A percentile compares a stretch with the other conserved stretches of the same genome.
These are phyloP conservation scores for Saguinus imperator DNA, from an alignment of 2,113 vertebrate genomes.

Conservation along the genomic window DNA sequence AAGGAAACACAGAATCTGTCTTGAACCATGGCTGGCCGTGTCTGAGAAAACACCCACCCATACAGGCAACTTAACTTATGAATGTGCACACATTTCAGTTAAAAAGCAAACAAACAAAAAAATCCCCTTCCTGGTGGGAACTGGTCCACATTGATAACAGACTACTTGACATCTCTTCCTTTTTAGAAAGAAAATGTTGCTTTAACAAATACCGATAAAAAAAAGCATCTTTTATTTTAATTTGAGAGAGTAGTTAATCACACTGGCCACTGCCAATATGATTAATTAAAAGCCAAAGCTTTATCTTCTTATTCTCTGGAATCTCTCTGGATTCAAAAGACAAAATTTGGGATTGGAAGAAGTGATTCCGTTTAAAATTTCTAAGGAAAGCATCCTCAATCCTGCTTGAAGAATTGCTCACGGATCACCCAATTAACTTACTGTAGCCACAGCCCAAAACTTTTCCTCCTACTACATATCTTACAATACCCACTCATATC, in stretches of 20 bases:
- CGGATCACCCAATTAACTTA: neutral
- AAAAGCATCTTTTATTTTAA: neutral
- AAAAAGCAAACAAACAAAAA: neutral
- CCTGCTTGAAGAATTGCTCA: neutral
- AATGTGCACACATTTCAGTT: neutral
- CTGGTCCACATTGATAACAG: neutral
- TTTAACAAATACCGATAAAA: neutral
- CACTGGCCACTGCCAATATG: neutral
- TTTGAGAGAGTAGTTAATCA: neutral
- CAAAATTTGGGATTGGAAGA: neutral
- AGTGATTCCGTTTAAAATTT: neutral
- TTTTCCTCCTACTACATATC: neutral
- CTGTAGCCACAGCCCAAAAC: too few relatives aligned
- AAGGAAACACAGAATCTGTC: neutral
- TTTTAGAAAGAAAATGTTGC: neutral
- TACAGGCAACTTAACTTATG: neutral
- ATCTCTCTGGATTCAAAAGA: constrained; percentile 15
- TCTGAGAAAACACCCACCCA: neutral
- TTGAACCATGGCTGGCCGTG: neutral
- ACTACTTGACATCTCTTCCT: neutral
- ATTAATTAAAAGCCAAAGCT: constrained; percentile 34
- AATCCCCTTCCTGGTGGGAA: neutral
- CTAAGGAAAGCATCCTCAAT: neutral
- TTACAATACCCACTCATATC: neutral
- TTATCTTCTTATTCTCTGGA: neutral